Percentiles rank a stretch among this genome's conserved stretches.
phyloP scores from a whole-genome alignment of 1,140 invertebrate genomes.

The Drosophila lacertosa region DNA sequence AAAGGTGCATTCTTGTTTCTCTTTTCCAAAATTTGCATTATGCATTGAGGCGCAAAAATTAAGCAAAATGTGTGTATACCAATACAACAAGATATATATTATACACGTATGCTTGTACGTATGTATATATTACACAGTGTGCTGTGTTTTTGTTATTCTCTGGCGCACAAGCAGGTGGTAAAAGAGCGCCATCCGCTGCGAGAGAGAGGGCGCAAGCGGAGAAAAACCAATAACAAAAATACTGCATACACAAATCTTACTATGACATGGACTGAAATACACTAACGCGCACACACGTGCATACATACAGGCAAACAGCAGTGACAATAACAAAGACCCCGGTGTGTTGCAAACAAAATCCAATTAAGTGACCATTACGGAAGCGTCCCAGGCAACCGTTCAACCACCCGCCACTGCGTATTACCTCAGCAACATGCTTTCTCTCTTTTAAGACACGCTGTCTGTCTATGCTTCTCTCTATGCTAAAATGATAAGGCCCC shows the following conservation, averaged over 20 bases:
- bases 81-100: constrained; percentile 31
- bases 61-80: constrained; percentile 60
- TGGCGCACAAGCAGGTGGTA: constrained; percentile 74
- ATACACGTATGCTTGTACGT: constrained; percentile 22
- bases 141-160: constrained; percentile 76
- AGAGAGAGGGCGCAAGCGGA: constrained; percentile 21
- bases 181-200: constrained; percentile 38
- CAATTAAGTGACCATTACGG: constrained; percentile 65
- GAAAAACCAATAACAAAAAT: constrained; percentile 72
- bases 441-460: constrained; percentile 8
- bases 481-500: constrained; percentile 37
- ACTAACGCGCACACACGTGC: not conserved
- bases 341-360: constrained; percentile 59
- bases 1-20: constrained; percentile 1
- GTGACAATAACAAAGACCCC: constrained; percentile 23
- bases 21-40: constrained; percentile 56
- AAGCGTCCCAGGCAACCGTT: constrained; percentile 34
- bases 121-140: constrained; percentile 39
- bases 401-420: constrained; percentile 21
- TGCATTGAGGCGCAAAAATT: constrained; percentile 60
- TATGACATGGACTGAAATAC: not conserved
- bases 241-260: constrained; percentile 33
- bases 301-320: not conserved
- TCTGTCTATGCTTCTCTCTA: constrained; percentile 17
- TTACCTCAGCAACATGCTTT: constrained; percentile 14